phyloP scores from a whole-genome alignment of 2,113 vertebrate genomes.

The Megaleporinus macrocephalus region DNA sequence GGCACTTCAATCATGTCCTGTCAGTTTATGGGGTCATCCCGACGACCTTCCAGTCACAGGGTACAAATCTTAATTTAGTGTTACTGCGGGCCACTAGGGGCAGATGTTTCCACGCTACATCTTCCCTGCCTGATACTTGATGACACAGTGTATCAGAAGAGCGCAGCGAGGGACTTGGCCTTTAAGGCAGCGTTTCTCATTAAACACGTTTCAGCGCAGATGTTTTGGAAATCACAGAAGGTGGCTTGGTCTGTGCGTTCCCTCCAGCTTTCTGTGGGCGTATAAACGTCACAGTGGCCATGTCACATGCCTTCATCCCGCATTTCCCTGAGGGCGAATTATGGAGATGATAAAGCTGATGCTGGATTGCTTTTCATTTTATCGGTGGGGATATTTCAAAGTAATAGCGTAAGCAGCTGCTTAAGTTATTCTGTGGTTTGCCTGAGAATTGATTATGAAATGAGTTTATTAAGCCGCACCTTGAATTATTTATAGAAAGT shows the following conservation, averaged over 20 bases:
- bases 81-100: not conserved
- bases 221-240: constrained; percentile 48
- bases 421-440: not conserved
- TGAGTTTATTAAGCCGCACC: not conserved
- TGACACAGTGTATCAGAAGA: constrained; percentile 21
- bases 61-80: no score
- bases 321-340: constrained; percentile 45
- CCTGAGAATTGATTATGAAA: not conserved
- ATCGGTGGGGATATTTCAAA: constrained; percentile 28
- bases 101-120: not conserved
- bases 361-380: constrained; percentile 20
- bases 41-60: no score
- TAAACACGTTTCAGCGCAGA: constrained; percentile 40
- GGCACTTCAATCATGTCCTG: no score
- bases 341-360: constrained; percentile 42
- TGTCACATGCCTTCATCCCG: constrained; percentile 14
- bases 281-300: constrained; percentile 38
- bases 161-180: constrained; percentile 39
- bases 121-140: not conserved
- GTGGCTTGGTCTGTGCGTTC: constrained; percentile 47
- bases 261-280: constrained; percentile 35
- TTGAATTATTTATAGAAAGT: not conserved
- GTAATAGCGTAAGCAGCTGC: constrained; percentile 17
- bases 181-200: constrained; percentile 50
- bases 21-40: no score